Percentiles rank a stretch among this genome's conserved stretches.
phyloP scores from a whole-genome alignment of 2,113 vertebrate genomes.

The Crotalus helleri region DNA sequence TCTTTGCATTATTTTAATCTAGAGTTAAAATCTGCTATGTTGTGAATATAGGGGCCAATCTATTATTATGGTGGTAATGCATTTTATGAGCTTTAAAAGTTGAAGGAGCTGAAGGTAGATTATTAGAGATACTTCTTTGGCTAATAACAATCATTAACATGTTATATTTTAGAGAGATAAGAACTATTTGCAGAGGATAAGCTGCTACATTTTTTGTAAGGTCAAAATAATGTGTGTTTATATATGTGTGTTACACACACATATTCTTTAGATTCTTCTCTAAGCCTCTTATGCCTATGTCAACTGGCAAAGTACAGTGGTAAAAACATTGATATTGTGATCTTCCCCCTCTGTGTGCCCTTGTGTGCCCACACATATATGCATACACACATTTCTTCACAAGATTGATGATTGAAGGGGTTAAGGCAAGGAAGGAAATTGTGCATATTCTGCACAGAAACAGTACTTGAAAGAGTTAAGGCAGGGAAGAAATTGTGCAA shows the following conservation, averaged over 20 bases:
- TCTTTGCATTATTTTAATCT: neutral
- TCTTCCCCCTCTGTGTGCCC: neutral
- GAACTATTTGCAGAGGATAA: slow-evolving; percentile 60
- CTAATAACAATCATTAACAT: slow-evolving; percentile 56
- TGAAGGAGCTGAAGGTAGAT: neutral
- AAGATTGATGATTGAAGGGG: neutral
- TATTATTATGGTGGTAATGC: neutral
- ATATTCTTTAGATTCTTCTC: slow-evolving; percentile 54
- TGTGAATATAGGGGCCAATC: neutral
- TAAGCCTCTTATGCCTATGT: slow-evolving; percentile 58
- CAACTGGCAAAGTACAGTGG: slow-evolving; percentile 44
- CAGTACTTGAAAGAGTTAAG: slow-evolving; percentile 69
- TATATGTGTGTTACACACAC: neutral
- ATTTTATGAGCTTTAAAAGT: slow-evolving; percentile 10
- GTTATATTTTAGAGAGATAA: slow-evolving; percentile 43
- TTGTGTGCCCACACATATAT: neutral
- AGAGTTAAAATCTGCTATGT: slow-evolving; percentile 7
- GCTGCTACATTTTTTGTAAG: slow-evolving; percentile 64
- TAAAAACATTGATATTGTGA: slow-evolving; percentile 23
- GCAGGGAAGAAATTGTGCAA: slow-evolving; percentile 66
- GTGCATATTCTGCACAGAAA: neutral
- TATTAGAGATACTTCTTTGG: slow-evolving; percentile 36
- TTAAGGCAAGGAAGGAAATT: neutral
- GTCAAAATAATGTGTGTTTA: slow-evolving; percentile 52
- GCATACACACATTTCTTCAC: neutral